phyloP scores from a whole-genome alignment of 2,113 vertebrate species.

The Grantiella picta region DNA sequence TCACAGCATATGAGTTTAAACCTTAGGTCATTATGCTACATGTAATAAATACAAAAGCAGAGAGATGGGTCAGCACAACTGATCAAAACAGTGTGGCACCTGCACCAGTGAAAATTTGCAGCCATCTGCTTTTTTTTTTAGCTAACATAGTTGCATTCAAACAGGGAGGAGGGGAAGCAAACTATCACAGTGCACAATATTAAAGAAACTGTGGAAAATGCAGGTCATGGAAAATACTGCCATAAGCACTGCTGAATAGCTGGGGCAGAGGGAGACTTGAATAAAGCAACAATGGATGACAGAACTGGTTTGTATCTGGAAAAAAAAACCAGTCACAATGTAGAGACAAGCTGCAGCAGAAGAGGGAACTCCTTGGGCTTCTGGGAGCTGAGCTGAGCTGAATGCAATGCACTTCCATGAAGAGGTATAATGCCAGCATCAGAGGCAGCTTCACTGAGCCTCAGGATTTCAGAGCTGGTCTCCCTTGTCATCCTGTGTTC shows the following conservation, averaged over 20 bases:
- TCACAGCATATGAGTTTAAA: not conserved
- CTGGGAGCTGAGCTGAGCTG: not conserved
- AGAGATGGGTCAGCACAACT: not conserved
- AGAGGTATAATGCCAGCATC: not conserved
- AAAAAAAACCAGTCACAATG: not conserved
- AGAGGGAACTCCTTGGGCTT: not conserved
- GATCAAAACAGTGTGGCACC: not conserved
- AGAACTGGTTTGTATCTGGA: not conserved
- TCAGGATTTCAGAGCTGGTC: not conserved
- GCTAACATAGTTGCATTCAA: not conserved
- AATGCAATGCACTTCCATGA: not conserved
- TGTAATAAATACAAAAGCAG: not conserved
- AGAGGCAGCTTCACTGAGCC: not conserved
- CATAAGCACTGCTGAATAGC: not conserved
- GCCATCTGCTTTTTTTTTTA: not conserved
- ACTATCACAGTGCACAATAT: not conserved
- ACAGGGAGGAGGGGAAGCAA: not conserved
- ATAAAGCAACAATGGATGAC: not conserved
- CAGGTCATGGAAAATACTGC: not conserved
- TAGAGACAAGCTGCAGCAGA: not conserved
- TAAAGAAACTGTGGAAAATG: not conserved
- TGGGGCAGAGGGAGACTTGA: not conserved
- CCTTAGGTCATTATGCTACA: not conserved
- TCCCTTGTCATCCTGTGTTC: not conserved
- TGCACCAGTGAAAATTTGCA: not conserved